These are phyloP conservation scores for Sphenodon punctatus DNA, from an alignment of 2,797 vertebrate genomes.

Conservation along the genomic window DNA sequence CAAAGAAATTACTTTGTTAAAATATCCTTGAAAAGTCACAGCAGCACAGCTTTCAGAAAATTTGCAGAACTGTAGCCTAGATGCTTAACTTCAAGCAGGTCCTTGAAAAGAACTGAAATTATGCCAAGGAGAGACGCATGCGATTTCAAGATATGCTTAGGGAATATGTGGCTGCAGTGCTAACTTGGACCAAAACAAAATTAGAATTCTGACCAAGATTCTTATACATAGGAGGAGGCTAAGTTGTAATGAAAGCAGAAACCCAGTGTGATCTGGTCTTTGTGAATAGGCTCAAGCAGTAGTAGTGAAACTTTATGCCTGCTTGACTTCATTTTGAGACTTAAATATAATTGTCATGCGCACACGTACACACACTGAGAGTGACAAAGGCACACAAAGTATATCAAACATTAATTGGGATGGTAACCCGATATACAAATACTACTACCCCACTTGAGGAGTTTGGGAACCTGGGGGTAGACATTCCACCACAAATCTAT, in stretches of 20 bases:
- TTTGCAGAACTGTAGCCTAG: neutral
- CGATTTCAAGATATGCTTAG: neutral
- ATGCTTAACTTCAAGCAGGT: neutral
- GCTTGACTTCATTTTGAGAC: too few species aligned
- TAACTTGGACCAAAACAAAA: neutral
- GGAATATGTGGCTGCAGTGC: neutral
- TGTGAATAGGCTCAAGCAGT: too few species aligned
- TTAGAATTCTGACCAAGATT: neutral
- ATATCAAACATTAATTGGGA: too few species aligned
- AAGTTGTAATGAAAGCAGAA: neutral
- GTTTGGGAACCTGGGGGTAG: too few species aligned
- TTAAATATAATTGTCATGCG: too few species aligned
- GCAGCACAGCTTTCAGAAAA: neutral
- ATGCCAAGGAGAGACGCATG: neutral
- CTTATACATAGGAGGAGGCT: neutral
- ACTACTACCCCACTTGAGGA: too few species aligned
- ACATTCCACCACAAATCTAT: too few species aligned
- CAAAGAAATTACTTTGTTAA: neutral
- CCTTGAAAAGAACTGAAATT: conserved; percentile 1
- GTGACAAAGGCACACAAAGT: too few species aligned
- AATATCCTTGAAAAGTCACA: neutral
- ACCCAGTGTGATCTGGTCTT: too few species aligned
- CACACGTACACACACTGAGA: too few species aligned
- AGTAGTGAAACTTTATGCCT: too few species aligned
- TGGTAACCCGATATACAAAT: too few species aligned